phyloP scores from a whole-genome alignment of 2,888 invertebrate species.

The Odontomyia ornata region DNA sequence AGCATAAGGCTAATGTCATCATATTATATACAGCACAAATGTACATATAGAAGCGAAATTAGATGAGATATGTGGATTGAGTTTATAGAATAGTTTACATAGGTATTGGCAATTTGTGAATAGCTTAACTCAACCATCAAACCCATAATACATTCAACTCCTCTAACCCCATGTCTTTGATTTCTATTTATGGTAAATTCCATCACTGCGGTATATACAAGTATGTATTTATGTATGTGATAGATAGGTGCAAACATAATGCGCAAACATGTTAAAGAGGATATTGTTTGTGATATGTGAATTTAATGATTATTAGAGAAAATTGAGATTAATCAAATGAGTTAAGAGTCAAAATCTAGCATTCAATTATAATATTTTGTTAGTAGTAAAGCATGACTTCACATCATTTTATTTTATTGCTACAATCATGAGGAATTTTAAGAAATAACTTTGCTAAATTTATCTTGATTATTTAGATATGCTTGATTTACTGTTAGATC shows the following conservation, averaged over 20 bases:
- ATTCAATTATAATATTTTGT: too few species aligned
- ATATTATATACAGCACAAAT: background rate
- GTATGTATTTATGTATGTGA: background rate
- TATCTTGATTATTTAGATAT: background rate
- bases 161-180: too few species aligned
- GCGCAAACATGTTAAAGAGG: background rate
- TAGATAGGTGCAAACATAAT: background rate
- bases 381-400: background rate
- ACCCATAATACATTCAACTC: too few species aligned
- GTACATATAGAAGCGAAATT: background rate
- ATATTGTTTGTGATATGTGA: background rate
- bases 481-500: too few species aligned
- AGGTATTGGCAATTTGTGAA: background rate
- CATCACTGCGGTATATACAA: too few species aligned
- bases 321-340: too few species aligned
- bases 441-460: background rate
- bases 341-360: too few species aligned
- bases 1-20: too few species aligned
- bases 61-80: background rate
- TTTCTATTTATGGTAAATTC: too few species aligned
- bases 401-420: background rate
- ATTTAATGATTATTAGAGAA: constrained; percentile 15
- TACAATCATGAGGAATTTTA: background rate
- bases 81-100: background rate
- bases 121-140: background rate